phyloP scores from a whole-genome alignment of 2,888 invertebrate genomes.

The Chymomyza caudatula region DNA sequence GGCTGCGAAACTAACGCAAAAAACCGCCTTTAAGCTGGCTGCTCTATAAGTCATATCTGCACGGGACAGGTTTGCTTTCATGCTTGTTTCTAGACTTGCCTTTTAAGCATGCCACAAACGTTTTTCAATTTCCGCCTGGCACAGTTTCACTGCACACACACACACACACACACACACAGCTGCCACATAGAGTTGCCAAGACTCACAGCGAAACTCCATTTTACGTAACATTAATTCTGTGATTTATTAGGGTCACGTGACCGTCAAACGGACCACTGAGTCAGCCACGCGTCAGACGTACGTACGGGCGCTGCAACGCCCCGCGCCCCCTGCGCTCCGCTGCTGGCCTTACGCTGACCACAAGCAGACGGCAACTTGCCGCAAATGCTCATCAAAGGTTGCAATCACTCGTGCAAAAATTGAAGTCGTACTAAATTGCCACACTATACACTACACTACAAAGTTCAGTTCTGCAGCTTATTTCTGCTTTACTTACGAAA shows the following conservation, averaged over 20 bases:
- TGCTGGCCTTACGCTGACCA: slow-evolving; percentile 6
- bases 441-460: neutral
- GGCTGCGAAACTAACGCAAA: neutral
- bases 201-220: slow-evolving; percentile 75
- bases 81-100: neutral
- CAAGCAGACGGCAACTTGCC: slow-evolving; percentile 3
- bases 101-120: slow-evolving; percentile 68
- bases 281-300: slow-evolving; percentile 48
- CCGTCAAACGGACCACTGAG: slow-evolving; percentile 77
- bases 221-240: slow-evolving; percentile 79
- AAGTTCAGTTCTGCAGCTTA: too few relatives aligned
- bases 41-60: neutral
- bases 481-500: too few relatives aligned
- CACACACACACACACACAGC: slow-evolving; percentile 2
- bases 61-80: neutral
- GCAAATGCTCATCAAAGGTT: slow-evolving; percentile 35
- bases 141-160: slow-evolving; percentile 44
- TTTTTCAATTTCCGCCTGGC: slow-evolving; percentile 69
- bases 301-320: slow-evolving; percentile 35
- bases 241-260: slow-evolving; percentile 79
- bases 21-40: neutral
- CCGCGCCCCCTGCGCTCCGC: neutral
- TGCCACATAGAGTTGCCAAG: neutral
- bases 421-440: neutral
- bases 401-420: slow-evolving; percentile 13